Conservation (phyloP, 2,888 invertebrate species). For the Ectemnius continuus region DNA sequence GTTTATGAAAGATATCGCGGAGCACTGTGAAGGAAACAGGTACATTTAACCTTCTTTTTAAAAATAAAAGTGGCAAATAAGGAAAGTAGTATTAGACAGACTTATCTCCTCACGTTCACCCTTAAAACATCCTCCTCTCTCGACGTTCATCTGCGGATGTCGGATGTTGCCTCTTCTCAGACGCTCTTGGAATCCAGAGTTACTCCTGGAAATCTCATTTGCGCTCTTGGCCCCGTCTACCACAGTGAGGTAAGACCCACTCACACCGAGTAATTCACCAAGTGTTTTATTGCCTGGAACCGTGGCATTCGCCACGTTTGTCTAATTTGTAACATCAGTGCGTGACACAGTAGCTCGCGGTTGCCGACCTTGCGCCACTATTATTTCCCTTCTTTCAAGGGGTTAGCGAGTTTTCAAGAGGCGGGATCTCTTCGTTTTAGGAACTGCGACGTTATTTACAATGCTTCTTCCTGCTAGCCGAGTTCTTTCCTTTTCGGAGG, state of each 20-base stretch:
- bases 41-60: too few relatives aligned
- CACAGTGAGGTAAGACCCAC: neutral
- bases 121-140: neutral
- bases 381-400: too few relatives aligned
- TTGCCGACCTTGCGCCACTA: too few relatives aligned
- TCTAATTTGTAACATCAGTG: neutral
- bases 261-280: neutral
- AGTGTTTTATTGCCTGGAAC: neutral
- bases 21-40: too few relatives aligned
- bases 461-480: slow-evolving; percentile 17
- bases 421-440: slow-evolving; percentile 23
- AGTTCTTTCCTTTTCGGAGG: slow-evolving; percentile 13
- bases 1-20: too few relatives aligned
- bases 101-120: too few relatives aligned
- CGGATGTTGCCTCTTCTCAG: neutral
- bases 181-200: neutral
- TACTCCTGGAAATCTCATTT: slow-evolving; percentile 8
- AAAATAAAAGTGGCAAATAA: too few relatives aligned
- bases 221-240: neutral
- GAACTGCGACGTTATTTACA: slow-evolving; percentile 33
- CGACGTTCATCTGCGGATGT: neutral
- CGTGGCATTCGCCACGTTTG: too few relatives aligned
- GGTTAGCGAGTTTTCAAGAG: neutral
- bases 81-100: too few relatives aligned
- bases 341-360: too few relatives aligned